phyloP scores from a whole-genome alignment of 2,113 vertebrate species.

The Ictalurus punctatus region DNA sequence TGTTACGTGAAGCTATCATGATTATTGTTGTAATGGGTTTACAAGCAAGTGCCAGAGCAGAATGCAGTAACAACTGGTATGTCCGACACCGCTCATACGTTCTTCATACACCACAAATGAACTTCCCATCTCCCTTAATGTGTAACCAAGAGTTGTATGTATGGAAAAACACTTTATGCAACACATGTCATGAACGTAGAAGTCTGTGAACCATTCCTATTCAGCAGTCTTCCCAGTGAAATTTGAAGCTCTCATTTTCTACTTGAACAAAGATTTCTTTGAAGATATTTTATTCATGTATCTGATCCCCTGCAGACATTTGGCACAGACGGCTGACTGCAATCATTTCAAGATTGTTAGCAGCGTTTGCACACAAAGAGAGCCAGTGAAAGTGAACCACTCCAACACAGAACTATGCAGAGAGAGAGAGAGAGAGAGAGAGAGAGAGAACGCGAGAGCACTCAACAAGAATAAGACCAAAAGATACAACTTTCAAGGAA shows the following conservation, averaged over 20 bases:
- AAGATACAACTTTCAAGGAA: background rate
- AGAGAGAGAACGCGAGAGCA: background rate
- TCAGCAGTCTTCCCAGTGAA: constrained; percentile 9
- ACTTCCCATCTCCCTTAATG: background rate
- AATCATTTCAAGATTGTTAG: constrained; percentile 50
- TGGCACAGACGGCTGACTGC: constrained; percentile 40
- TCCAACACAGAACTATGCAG: background rate
- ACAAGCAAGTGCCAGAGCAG: background rate
- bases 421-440: constrained; percentile 27
- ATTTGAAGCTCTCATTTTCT: constrained; percentile 22
- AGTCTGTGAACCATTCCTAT: constrained; percentile 20
- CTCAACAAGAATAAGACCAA: background rate
- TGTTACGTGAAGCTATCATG: constrained; percentile 7
- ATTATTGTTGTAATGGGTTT: background rate
- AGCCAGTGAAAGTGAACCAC: constrained; percentile 25
- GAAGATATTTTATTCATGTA: constrained; percentile 50
- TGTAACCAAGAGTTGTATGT: background rate
- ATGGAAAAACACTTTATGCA: constrained; percentile 4
- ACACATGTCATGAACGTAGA: constrained; percentile 15
- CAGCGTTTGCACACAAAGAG: constrained; percentile 4
- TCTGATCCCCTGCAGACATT: constrained; percentile 43
- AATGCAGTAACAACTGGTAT: background rate
- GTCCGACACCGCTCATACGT: background rate
- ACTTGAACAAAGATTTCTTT: constrained; percentile 47
- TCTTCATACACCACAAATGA: background rate